A percentile compares a stretch with the other conserved stretches of the same genome.
Evolutionary conservation across 2,888 invertebrate species (phyloP).

Genomic region (Cylloceria caligata): DNA sequence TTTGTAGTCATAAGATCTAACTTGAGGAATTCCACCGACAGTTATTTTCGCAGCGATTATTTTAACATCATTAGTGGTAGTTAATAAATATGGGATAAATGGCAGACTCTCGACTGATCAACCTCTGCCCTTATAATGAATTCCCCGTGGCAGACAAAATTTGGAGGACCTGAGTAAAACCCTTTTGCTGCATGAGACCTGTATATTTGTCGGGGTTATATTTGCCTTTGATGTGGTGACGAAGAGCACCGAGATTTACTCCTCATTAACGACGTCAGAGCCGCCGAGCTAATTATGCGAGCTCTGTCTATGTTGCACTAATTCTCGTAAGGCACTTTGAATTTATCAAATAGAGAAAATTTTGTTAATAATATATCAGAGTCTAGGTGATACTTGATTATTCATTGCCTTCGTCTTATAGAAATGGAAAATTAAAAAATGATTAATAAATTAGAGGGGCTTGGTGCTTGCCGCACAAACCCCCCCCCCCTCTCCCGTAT

Average conservation of each 20-base stretch:
- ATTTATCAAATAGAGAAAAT: not conserved
- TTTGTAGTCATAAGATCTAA: not conserved
- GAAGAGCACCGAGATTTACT: conserved; percentile 34
- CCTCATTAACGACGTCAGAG: conserved; percentile 51
- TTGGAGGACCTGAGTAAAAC: conserved; percentile 35
- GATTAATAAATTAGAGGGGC: no score
- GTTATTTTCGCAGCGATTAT: not conserved
- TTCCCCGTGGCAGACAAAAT: conserved; percentile 25
- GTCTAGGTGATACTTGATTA: not conserved
- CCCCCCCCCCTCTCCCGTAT: no score
- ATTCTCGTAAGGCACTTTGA: not conserved
- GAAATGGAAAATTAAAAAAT: not conserved
- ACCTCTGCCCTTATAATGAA: conserved; percentile 33
- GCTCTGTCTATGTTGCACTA: conserved; percentile 9
- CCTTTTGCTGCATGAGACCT: conserved; percentile 13
- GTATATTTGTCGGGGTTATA: conserved; percentile 29
- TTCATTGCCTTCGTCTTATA: not conserved
- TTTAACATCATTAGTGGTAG: not conserved
- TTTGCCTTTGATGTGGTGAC: conserved; percentile 58
- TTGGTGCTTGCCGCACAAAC: no score
- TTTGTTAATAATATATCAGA: not conserved
- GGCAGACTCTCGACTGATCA: conserved; percentile 39
- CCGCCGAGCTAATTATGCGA: conserved; percentile 40
- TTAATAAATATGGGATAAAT: conserved; percentile 22
- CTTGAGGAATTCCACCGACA: not conserved